phyloP scores from a whole-genome alignment of 2,888 invertebrate genomes.

The Kryphioiulus occultus region DNA sequence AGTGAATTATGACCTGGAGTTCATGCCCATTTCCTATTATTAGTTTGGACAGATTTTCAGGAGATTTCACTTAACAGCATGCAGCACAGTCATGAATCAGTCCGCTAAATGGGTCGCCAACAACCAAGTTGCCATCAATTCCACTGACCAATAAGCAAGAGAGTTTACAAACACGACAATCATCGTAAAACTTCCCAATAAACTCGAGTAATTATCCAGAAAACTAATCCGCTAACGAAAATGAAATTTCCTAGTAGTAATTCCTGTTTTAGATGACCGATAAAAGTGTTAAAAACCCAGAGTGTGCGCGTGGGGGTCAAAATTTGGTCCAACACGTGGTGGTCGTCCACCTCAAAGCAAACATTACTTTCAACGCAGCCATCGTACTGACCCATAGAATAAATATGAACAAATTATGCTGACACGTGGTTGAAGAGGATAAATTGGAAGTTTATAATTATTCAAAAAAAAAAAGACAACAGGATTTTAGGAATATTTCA shows the following conservation, averaged over 20 bases:
- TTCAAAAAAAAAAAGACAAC: background rate
- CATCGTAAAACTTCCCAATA: background rate
- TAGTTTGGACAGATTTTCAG: background rate
- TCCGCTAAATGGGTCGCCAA: background rate
- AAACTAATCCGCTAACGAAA: background rate
- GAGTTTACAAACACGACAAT: background rate
- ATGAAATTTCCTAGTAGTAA: background rate
- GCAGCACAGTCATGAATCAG: background rate
- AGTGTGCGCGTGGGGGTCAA: background rate
- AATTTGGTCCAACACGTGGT: background rate
- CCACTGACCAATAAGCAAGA: background rate
- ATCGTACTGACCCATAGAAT: background rate
- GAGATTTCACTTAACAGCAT: background rate
- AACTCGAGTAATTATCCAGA: background rate
- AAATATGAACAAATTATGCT: too few species aligned
- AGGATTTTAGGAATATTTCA: background rate
- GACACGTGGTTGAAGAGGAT: background rate
- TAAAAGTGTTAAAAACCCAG: background rate
- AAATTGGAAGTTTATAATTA: background rate
- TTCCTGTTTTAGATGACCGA: background rate
- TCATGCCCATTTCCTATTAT: conserved; percentile 4
- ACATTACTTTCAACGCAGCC: background rate
- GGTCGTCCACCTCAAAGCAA: background rate
- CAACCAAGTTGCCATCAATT: background rate
- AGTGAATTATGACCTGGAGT: background rate